A percentile compares a stretch with the other conserved stretches of the same genome.
phyloP scores from a whole-genome alignment of 2,113 vertebrate genomes.

The Tragelaphus scriptus region DNA sequence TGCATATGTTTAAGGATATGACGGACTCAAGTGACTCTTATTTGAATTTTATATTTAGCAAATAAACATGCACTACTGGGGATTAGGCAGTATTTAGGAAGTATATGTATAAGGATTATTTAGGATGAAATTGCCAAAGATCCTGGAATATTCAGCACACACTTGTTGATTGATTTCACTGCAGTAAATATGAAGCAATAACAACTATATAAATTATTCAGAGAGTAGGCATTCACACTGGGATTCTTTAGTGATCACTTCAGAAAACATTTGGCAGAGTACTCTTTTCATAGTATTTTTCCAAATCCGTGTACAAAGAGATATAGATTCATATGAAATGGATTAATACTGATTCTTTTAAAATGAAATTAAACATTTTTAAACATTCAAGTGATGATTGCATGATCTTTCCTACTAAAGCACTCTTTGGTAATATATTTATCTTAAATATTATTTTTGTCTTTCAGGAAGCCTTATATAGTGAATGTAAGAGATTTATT shows the following conservation, averaged over 20 bases:
- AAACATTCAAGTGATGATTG: conserved; percentile 22
- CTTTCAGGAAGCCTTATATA: conserved; percentile 1
- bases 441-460: conserved; percentile 59
- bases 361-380: conserved; percentile 59
- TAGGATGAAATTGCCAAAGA: neutral
- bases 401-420: conserved; percentile 22
- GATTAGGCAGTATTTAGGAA: conserved; percentile 54
- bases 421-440: conserved; percentile 46
- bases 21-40: conserved; percentile 58
- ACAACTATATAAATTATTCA: conserved; percentile 46
- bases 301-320: conserved; percentile 15
- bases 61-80: conserved; percentile 44
- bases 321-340: conserved; percentile 19
- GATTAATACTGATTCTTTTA: conserved; percentile 55
- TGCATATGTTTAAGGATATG: conserved; percentile 15
- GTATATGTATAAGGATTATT: conserved; percentile 32
- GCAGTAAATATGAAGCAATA: conserved; percentile 41
- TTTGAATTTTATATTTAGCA: conserved; percentile 61
- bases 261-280: neutral
- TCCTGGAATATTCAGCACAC: neutral
- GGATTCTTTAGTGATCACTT: neutral
- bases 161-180: conserved; percentile 55
- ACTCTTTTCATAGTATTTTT: neutral
- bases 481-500: conserved; percentile 50
- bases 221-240: conserved; percentile 19